phyloP scores from a whole-genome alignment of 2,888 invertebrate genomes.

The Dynastes maya region DNA sequence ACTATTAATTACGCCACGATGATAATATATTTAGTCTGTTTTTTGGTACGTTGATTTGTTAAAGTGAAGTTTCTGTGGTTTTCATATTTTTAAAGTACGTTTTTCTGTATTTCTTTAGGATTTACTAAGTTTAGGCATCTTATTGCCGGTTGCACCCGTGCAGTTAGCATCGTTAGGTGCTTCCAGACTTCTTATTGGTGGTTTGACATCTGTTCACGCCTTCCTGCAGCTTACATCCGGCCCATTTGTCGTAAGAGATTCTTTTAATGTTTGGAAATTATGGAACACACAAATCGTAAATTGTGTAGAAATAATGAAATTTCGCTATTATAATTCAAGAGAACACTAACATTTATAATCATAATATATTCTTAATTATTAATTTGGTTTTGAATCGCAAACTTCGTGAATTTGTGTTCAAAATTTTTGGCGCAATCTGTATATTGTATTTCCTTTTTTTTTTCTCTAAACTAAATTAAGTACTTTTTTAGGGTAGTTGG shows the following conservation, averaged over 20 bases:
- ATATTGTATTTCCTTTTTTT: not conserved
- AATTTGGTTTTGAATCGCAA: too few species aligned
- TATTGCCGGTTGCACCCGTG: constrained; percentile 72
- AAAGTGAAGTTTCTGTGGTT: not conserved
- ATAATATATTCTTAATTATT: too few species aligned
- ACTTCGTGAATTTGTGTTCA: too few species aligned
- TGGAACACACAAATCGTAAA: not conserved
- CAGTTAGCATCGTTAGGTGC: constrained; percentile 74
- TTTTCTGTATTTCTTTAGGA: constrained; percentile 69
- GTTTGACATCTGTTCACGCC: constrained; percentile 75
- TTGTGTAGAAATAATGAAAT: too few species aligned
- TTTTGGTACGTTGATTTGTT: constrained; percentile 1
- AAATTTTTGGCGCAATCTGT: too few species aligned
- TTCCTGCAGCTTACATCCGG: constrained; percentile 75
- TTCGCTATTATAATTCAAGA: too few species aligned
- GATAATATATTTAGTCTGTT: constrained; percentile 17
- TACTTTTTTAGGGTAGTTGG: constrained; percentile 74
- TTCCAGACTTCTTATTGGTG: constrained; percentile 73
- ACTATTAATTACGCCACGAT: not conserved
- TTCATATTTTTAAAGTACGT: not conserved
- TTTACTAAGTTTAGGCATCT: constrained; percentile 74
- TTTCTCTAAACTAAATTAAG: not conserved
- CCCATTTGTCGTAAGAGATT: constrained; percentile 74
- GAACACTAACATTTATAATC: too few species aligned
- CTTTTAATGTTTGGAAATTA: constrained; percentile 28